Evolutionary conservation across 2,888 invertebrate species (phyloP).

Genomic region (Notodonta dromedarius): DNA sequence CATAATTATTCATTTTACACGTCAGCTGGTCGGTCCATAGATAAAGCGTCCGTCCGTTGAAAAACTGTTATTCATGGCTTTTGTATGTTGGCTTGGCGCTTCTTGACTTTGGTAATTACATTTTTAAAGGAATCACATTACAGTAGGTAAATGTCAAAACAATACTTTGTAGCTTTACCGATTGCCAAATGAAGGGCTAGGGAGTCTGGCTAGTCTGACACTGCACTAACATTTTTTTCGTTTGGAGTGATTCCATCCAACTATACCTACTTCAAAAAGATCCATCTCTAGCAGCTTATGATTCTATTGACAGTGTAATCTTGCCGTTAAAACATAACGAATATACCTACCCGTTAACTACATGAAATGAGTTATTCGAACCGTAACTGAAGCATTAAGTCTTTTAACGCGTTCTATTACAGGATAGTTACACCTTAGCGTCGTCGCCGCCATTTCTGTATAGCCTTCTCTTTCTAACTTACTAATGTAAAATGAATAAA

Average conservation of each 20-base stretch:
- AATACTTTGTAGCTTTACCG: too few species aligned
- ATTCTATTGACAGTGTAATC: conserved; percentile 21
- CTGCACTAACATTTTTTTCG: too few species aligned
- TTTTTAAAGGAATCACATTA: too few species aligned
- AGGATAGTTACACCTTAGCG: conserved; percentile 50
- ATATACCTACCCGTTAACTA: conserved; percentile 28
- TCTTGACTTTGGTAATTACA: too few species aligned
- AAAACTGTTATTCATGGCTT: background rate
- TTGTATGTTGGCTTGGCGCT: background rate
- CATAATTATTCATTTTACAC: conserved; percentile 34
- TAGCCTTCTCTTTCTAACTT: conserved; percentile 47
- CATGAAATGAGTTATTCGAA: conserved; percentile 40
- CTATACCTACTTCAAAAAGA: conserved; percentile 5
- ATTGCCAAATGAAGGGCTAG: too few species aligned
- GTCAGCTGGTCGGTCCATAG: conserved; percentile 34
- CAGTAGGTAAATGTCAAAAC: too few species aligned
- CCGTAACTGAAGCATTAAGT: conserved; percentile 41
- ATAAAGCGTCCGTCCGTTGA: conserved; percentile 21
- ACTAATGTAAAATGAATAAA: conserved; percentile 40
- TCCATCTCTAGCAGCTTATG: conserved; percentile 25
- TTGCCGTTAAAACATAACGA: conserved; percentile 21
- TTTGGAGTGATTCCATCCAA: background rate
- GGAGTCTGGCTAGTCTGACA: too few species aligned
- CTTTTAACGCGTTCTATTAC: conserved; percentile 55
- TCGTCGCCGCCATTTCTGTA: conserved; percentile 47